A percentile compares a stretch with the other conserved stretches of the same genome.
Evolutionary conservation across 2,797 vertebrate genomes (phyloP).

Genomic region (Notamacropus eugenii): DNA sequence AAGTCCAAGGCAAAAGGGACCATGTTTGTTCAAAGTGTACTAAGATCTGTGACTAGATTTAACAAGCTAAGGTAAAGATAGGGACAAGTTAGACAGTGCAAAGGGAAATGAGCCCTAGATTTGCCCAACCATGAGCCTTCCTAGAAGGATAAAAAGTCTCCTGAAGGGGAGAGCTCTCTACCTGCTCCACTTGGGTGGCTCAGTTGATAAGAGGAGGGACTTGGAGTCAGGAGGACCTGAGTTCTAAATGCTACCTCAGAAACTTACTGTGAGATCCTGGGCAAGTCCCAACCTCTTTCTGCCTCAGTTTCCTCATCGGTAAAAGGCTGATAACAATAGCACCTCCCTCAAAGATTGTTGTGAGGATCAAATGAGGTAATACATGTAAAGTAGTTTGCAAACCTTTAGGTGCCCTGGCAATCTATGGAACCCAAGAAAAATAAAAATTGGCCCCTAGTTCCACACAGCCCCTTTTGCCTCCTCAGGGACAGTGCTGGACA

Average conservation of each 20-base stretch:
- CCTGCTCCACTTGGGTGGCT: background rate
- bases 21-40: background rate
- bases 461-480: background rate
- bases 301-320: background rate
- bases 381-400: background rate
- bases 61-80: background rate
- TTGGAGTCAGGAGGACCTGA: background rate
- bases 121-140: background rate
- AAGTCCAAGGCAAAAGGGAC: background rate
- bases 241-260: background rate
- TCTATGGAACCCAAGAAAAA: background rate
- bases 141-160: background rate
- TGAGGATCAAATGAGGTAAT: no score
- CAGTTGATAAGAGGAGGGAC: background rate
- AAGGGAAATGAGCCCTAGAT: background rate
- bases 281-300: background rate
- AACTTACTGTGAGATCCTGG: background rate
- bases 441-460: background rate
- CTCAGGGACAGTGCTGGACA: background rate
- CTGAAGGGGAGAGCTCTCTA: background rate
- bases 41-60: background rate
- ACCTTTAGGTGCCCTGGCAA: background rate
- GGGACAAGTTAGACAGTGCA: background rate
- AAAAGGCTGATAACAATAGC: background rate
- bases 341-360: background rate